Conservation (phyloP, 2,113 vertebrate species). For the Addax nasomaculatus region DNA sequence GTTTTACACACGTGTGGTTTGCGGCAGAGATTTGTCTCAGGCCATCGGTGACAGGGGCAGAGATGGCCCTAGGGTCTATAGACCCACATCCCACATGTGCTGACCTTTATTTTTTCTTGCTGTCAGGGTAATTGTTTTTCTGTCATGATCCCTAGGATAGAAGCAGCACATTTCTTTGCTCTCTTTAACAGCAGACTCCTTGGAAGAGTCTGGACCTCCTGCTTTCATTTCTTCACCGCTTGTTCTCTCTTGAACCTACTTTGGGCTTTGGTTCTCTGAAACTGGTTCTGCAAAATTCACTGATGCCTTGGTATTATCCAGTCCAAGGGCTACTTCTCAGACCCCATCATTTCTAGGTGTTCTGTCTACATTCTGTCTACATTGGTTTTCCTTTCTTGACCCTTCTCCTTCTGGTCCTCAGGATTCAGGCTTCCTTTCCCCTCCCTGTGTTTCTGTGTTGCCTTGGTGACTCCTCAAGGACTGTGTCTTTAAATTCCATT, state of each 20-base stretch:
- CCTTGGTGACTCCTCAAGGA: not conserved
- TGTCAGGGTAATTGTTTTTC: not conserved
- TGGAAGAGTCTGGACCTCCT: not conserved
- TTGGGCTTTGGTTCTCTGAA: not conserved
- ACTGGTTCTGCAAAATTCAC: not conserved
- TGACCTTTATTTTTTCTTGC: not conserved
- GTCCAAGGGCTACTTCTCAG: accelerated
- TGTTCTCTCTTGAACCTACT: not conserved
- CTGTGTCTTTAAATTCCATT: not conserved
- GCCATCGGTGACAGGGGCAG: accelerated
- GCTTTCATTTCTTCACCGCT: not conserved
- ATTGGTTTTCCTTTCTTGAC: not conserved
- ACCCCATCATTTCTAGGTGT: not conserved
- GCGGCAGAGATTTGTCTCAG: not conserved
- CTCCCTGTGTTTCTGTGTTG: not conserved
- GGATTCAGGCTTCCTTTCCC: not conserved
- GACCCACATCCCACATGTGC: not conserved
- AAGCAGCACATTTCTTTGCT: not conserved
- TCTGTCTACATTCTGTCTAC: not conserved
- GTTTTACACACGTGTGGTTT: accelerated
- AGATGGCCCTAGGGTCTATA: not conserved
- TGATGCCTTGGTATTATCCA: accelerated
- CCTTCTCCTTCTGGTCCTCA: not conserved
- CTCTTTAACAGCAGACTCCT: not conserved
- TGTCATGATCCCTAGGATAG: not conserved